Evolutionary conservation across 2,797 vertebrate genomes (phyloP).

Genomic region (Squalus acanthias): DNA sequence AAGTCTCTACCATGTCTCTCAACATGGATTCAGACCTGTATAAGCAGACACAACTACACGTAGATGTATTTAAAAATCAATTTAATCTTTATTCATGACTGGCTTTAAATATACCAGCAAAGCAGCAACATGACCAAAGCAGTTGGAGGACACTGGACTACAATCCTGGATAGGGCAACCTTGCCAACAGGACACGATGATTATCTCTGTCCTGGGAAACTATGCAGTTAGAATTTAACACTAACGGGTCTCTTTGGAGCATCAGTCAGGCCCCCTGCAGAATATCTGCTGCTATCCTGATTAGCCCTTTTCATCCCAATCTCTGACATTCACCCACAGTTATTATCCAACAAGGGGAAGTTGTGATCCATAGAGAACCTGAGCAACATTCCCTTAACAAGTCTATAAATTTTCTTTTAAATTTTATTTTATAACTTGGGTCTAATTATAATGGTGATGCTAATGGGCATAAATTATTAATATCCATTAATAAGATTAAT

Average conservation of each 20-base stretch:
- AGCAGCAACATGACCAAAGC: too few species aligned
- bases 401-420: neutral
- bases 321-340: neutral
- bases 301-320: neutral
- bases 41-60: too few species aligned
- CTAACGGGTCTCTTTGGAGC: neutral
- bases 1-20: neutral
- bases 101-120: too few species aligned
- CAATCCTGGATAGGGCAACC: neutral
- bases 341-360: neutral
- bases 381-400: neutral
- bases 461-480: neutral
- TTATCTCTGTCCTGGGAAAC: neutral
- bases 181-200: neutral
- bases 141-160: too few species aligned
- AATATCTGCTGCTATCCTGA: neutral
- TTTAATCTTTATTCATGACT: too few species aligned
- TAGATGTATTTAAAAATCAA: too few species aligned
- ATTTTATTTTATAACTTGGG: neutral
- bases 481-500: neutral
- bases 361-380: neutral
- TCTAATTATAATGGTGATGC: neutral
- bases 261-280: neutral
- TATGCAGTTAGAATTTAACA: neutral
- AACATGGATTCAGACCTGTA: too few species aligned